These are phyloP conservation scores for Drosophila cognata DNA, from an alignment of 2,888 invertebrate genomes.

Conservation along the genomic window DNA sequence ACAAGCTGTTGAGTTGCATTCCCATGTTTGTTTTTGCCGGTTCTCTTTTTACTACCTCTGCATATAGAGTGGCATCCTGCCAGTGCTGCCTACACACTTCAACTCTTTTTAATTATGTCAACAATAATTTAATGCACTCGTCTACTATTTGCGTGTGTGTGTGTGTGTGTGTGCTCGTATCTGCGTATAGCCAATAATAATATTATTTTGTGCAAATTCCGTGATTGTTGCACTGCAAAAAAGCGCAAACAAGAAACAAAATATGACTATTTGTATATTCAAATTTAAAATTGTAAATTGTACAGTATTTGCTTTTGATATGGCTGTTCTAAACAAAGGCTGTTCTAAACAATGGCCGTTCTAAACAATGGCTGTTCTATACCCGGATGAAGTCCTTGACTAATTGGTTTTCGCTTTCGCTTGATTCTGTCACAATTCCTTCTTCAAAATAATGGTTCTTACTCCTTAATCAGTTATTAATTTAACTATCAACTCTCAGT, in stretches of 20 bases:
- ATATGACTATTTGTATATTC: neutral
- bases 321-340: neutral
- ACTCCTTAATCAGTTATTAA: neutral
- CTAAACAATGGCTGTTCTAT: too few species aligned
- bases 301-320: neutral
- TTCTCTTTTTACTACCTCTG: neutral
- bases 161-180: constrained; percentile 12
- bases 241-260: neutral
- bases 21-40: neutral
- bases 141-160: constrained; percentile 13
- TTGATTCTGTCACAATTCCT: neutral
- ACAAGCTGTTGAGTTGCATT: constrained; percentile 36
- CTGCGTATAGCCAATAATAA: constrained; percentile 58
- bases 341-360: neutral
- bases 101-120: constrained; percentile 62
- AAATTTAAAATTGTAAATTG: constrained; percentile 7
- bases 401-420: neutral
- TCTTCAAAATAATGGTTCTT: neutral
- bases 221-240: constrained; percentile 5
- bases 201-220: constrained; percentile 61
- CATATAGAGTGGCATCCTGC: constrained; percentile 24
- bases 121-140: constrained; percentile 74
- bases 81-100: constrained; percentile 42
- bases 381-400: neutral
- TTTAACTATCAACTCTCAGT: neutral